Percentiles rank a stretch among this genome's conserved stretches.
phyloP scores from a whole-genome alignment of 1,140 invertebrate genomes.

The Euborellia annulipes region DNA sequence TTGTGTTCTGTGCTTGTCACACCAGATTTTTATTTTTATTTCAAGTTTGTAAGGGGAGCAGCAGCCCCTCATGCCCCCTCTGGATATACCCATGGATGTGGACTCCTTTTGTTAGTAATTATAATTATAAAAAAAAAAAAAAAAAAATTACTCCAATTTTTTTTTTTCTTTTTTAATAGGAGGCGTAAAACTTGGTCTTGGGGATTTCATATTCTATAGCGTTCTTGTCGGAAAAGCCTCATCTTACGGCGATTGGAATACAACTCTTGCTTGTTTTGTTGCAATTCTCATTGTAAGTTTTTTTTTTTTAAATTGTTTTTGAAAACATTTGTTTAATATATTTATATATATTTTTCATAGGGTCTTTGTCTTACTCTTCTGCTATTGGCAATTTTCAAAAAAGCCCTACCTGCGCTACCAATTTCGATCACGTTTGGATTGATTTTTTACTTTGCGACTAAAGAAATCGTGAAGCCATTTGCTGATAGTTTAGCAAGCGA shows the following conservation, averaged over 20 bases:
- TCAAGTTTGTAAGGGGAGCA: too few species aligned
- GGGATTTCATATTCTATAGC: slow-evolving; percentile 99
- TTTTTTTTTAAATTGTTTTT: slow-evolving; percentile 1
- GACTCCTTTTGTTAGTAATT: too few species aligned
- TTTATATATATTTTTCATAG: too few species aligned
- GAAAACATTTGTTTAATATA: too few species aligned
- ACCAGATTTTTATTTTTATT: too few species aligned
- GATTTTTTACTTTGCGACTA: slow-evolving; percentile 93
- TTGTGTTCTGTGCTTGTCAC: too few species aligned
- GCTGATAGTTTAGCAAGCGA: slow-evolving; percentile 74
- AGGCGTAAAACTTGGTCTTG: slow-evolving; percentile 93
- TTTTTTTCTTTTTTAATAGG: slow-evolving; percentile 31
- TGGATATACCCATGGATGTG: too few species aligned
- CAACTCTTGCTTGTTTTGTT: slow-evolving; percentile 94
- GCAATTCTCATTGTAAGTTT: slow-evolving; percentile 88
- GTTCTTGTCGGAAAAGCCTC: slow-evolving; percentile 97
- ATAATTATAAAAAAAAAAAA: too few species aligned
- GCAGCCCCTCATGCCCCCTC: too few species aligned
- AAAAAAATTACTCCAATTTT: too few species aligned
- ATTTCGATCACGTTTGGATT: slow-evolving; percentile 97
- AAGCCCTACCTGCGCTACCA: slow-evolving; percentile 90
- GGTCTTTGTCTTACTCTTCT: slow-evolving; percentile 89
- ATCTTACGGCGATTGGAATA: slow-evolving; percentile 98
- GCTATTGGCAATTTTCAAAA: slow-evolving; percentile 90
- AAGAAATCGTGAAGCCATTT: slow-evolving; percentile 83